Evolutionary conservation across 2,888 invertebrate species (phyloP), one percentile per base, ranked within the genome.

Genomic region (Lymantria monacha): DNA sequence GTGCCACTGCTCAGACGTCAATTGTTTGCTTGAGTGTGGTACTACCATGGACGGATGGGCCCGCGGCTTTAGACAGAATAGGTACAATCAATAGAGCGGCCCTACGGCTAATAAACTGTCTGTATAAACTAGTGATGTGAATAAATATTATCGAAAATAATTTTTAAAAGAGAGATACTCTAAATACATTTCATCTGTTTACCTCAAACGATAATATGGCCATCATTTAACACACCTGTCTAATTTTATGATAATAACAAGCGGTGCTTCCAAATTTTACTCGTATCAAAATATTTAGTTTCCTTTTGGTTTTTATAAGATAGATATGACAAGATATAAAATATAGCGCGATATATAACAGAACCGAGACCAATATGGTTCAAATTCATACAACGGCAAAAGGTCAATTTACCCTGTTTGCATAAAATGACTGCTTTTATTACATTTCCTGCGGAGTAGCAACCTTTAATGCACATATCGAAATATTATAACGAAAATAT

Each of bases 351-450:
- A 41, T 14, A n/a, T 42, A 0, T 30, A 30, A n/a, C 30, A 13
- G 12, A 42, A 42, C 30, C 10, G 30, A 30, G 8, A 30, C 12
- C 12, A 62, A 53, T 59, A 53, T 57, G 52, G 55, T 46, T 57
- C 48, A 50, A 42, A 48, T 40, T 44, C 47, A 37, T 46, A 51
- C 52, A 46, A 46, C 53, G 44, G 53, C 41, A 51, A 49, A 53
- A 46, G 51, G 59, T 30, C 8, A 51, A 66, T 53, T 58, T 53
- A 55, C 51, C 56, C 52, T 55, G 51, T 66, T 63, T 59, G 57
- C 46, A 50, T 60, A 50, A 63, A 59, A 63, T 55, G 38, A 46
- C 40, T 38, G 46, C 55, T 55, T 65, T 63, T 66, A 66, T 66
- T 55, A 53, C 44, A 40, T 51, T 46, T 57, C 59, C 55, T 56